Conservation (phyloP, 2,797 vertebrate genomes). For the Pipistrellus pipistrellus region DNA sequence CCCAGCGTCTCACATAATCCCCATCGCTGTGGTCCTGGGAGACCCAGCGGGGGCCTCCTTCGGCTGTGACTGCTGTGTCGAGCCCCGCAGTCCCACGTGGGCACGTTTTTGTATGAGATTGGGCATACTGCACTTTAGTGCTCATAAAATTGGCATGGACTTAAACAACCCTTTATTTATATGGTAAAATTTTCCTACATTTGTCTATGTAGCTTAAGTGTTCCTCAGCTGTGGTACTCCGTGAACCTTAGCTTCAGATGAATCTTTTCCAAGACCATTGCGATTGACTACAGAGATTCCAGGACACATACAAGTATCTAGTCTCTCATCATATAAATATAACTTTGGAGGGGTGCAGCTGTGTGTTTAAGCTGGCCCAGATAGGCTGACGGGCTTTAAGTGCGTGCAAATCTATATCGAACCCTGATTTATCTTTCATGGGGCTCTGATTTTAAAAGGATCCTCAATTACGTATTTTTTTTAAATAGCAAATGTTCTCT, state of each 20-base stretch:
- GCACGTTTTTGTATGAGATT: background rate
- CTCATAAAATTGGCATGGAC: background rate
- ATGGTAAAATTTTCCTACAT: background rate
- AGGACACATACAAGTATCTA: background rate
- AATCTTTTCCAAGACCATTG: background rate
- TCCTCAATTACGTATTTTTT: background rate
- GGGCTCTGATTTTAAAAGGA: slow-evolving; percentile 29
- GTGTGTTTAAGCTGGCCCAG: background rate
- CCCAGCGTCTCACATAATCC: rapidly evolving
- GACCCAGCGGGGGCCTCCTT: background rate
- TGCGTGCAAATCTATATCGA: background rate
- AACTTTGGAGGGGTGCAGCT: background rate
- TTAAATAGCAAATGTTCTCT: background rate
- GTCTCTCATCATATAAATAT: background rate
- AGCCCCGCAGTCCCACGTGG: background rate
- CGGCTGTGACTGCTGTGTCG: background rate
- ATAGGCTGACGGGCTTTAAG: background rate
- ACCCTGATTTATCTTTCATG: background rate
- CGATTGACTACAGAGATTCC: background rate
- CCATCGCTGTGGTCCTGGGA: background rate
- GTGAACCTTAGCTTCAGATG: background rate
- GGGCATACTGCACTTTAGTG: background rate
- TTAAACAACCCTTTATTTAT: background rate
- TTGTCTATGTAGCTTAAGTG: background rate
- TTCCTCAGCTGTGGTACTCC: background rate